These are phyloP conservation scores for Caenorhabditis parvicauda DNA, from an alignment of 2,888 invertebrate genomes.

Conservation along the genomic window DNA sequence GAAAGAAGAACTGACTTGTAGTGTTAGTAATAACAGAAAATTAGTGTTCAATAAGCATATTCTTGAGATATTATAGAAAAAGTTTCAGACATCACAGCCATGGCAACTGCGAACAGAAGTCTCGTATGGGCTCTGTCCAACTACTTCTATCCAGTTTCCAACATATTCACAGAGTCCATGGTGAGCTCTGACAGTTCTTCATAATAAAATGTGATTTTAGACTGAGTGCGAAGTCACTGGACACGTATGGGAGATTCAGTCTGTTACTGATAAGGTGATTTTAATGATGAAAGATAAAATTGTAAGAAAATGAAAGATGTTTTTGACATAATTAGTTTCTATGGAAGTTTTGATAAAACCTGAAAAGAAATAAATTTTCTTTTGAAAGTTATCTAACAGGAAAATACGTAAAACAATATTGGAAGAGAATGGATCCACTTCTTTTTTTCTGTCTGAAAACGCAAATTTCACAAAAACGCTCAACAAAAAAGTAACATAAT, in stretches of 20 bases:
- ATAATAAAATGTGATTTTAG: conserved; percentile 65
- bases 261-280: conserved; percentile 12
- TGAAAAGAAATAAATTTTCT: no score
- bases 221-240: conserved; percentile 79
- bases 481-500: no score
- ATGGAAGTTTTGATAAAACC: no score
- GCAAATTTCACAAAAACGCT: neutral
- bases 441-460: neutral
- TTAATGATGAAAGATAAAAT: neutral
- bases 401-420: no score
- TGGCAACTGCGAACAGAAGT: conserved; percentile 41
- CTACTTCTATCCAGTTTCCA: conserved; percentile 33
- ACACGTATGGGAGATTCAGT: conserved; percentile 78
- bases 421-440: no score
- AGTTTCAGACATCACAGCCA: conserved; percentile 37
- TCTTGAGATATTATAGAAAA: no score
- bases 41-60: no score
- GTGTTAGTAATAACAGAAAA: no score
- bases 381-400: no score
- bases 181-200: conserved; percentile 18
- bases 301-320: neutral
- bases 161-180: conserved; percentile 36
- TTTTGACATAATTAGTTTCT: no score
- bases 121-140: conserved; percentile 38
- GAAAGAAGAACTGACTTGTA: no score